phyloP scores from a whole-genome alignment of 2,888 invertebrate genomes.

The Herminia tarsipennalis region DNA sequence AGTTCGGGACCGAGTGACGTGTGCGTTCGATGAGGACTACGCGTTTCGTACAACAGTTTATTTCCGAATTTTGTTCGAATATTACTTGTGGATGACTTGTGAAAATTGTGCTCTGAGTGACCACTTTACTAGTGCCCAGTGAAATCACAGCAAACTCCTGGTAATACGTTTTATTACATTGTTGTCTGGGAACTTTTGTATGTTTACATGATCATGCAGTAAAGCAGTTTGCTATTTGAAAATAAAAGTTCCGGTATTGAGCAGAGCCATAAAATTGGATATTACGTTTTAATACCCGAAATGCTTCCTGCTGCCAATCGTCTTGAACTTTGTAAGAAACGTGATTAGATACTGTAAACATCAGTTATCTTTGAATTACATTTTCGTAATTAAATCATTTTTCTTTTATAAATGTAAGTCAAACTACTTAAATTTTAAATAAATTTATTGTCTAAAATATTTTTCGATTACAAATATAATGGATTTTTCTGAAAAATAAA shows the following conservation, averaged over 20 bases:
- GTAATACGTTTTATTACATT: constrained; percentile 10
- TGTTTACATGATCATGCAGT: constrained; percentile 41
- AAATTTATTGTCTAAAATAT: no score
- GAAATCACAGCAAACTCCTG: constrained; percentile 5
- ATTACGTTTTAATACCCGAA: constrained; percentile 43
- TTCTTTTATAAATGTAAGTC: constrained; percentile 8
- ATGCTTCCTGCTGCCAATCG: constrained; percentile 42
- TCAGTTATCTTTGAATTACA: no score
- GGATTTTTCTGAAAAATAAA: no score
- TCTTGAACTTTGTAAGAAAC: constrained; percentile 23
- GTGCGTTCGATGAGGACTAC: constrained; percentile 51
- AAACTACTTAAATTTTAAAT: no score
- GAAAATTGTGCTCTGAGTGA: constrained; percentile 34
- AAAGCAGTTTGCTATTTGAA: constrained; percentile 35
- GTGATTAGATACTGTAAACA: constrained; percentile 35
- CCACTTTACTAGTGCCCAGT: constrained; percentile 16
- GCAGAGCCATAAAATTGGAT: constrained; percentile 36
- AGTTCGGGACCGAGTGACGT: constrained; percentile 68
- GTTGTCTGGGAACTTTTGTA: constrained; percentile 9
- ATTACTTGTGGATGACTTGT: constrained; percentile 41
- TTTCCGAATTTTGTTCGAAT: constrained; percentile 42
- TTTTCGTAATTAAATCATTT: constrained; percentile 1
- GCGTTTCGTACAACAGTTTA: constrained; percentile 40
- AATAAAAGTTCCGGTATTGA: constrained; percentile 35
- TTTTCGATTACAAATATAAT: no score